Percentiles rank a stretch among this genome's conserved stretches.
These are phyloP conservation scores for Elachura formosa DNA, from an alignment of 2,113 vertebrate species.

Conservation along the genomic window DNA sequence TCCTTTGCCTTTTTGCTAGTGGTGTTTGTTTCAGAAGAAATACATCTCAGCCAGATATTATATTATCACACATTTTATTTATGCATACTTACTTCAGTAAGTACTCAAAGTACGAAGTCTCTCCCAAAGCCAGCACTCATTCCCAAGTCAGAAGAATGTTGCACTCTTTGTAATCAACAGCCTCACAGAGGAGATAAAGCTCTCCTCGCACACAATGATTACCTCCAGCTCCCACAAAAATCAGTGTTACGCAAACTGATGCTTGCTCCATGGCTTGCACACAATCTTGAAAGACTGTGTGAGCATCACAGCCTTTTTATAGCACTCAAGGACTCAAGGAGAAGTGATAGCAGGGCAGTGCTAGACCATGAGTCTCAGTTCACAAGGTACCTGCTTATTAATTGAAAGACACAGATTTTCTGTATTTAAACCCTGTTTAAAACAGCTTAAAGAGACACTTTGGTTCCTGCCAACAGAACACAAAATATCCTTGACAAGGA, in stretches of 20 bases:
- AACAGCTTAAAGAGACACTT: not conserved
- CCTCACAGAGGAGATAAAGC: not conserved
- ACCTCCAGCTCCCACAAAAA: not conserved
- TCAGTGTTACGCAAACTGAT: not conserved
- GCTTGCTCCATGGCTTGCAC: not conserved
- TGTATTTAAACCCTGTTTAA: not conserved
- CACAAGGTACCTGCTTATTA: not conserved
- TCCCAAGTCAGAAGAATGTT: not conserved
- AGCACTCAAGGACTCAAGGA: not conserved
- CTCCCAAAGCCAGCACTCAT: not conserved
- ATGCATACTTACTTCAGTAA: not conserved
- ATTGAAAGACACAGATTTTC: not conserved
- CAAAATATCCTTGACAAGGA: not conserved
- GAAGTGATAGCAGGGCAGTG: not conserved
- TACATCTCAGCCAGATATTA: not conserved
- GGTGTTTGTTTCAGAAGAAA: not conserved
- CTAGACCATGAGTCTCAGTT: accelerated
- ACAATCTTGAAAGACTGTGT: not conserved
- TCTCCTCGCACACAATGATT: not conserved
- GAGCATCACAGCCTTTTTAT: not conserved
- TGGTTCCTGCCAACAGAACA: not conserved
- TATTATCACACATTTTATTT: too few relatives aligned
- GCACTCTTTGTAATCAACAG: not conserved
- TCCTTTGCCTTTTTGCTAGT: not conserved
- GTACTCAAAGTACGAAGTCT: not conserved